Evolutionary conservation across 2,113 vertebrate genomes (phyloP), one percentile per base, ranked within the genome.

Genomic region (Saimiri boliviensis): DNA sequence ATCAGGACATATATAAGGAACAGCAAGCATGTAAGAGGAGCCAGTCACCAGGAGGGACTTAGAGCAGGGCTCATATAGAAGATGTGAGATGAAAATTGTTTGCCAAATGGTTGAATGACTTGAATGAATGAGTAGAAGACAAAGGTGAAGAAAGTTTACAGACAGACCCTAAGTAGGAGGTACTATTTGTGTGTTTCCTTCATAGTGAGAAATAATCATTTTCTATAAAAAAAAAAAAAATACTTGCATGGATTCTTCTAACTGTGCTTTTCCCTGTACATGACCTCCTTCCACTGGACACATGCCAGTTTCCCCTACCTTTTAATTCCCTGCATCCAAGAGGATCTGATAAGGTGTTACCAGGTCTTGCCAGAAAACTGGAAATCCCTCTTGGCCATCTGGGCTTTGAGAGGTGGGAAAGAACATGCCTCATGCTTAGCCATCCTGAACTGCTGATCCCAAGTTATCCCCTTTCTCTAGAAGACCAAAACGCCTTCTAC

Each of bases 281-380:
- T 5, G 49, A 30, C 37, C 37, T 58, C 30, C 9, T 45, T 58
- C 30, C 9, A 14, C 4, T 37, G 21, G 35, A 60, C n/a, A 40
- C 25, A 12, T 0, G 0, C 19, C 17, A 23, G 25, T 68, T 47
- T 60, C 5, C 23, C 25, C 42, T 12, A 7, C 10, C 21, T 82
- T 63, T 92, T 47, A 70, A 6, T 17, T 5, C 8, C 27, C n/a
- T 88, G 0, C 49, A 27, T 89, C 52, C 12, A 8, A 30, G 54
- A 80, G 9, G 7, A 52, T 19, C 20, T 81, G 14, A 40, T 10
- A 32, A 70, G 6, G 17, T 47, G 14, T 71, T 73, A 47, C 16
- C 8, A 45, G 37, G 5, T 52, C 56, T 77, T 37, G 42, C 0
- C 2, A 63, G 58, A 91, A 88, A 76, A 45, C 2, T 2, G 1